Evolutionary conservation across 2,888 invertebrate species (phyloP).

Genomic region (Amblyjoppa fuscipennis): DNA sequence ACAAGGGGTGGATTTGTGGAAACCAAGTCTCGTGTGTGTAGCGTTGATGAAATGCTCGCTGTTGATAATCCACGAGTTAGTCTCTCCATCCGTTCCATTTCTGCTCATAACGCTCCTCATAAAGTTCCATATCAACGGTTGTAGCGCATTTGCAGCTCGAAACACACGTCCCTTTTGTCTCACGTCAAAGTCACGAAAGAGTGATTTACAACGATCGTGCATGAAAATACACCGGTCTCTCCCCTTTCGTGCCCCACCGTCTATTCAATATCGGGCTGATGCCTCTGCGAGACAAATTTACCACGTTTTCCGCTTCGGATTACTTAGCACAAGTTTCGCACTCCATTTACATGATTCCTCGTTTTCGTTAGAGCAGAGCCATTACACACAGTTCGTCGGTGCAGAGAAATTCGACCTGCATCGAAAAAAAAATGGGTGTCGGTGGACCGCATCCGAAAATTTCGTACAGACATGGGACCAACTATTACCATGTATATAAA

Average conservation of each 20-base stretch:
- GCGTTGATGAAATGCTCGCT: slow-evolving; percentile 37
- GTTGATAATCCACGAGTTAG: slow-evolving; percentile 26
- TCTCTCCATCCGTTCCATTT: slow-evolving; percentile 1
- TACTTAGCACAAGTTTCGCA: background rate
- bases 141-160: slow-evolving; percentile 30
- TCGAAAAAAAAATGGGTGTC: too few species aligned
- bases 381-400: background rate
- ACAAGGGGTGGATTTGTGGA: background rate
- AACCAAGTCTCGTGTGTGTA: slow-evolving; percentile 14
- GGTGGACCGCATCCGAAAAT: too few species aligned
- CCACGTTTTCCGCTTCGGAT: slow-evolving; percentile 15
- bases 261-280: background rate
- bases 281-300: slow-evolving; percentile 11
- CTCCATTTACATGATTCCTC: slow-evolving; percentile 6
- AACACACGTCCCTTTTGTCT: slow-evolving; percentile 43
- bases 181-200: slow-evolving; percentile 60
- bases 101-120: slow-evolving; percentile 5
- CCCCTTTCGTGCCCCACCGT: background rate
- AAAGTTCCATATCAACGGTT: background rate
- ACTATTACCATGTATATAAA: too few species aligned
- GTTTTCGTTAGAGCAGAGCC: slow-evolving; percentile 6
- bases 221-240: slow-evolving; percentile 37
- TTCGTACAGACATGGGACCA: too few species aligned
- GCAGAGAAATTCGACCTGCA: too few species aligned
- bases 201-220: slow-evolving; percentile 48